Evolutionary conservation across 2,888 invertebrate species (phyloP), one percentile per base, ranked within the genome.

Genomic region (Stenolophus ochropezus): DNA sequence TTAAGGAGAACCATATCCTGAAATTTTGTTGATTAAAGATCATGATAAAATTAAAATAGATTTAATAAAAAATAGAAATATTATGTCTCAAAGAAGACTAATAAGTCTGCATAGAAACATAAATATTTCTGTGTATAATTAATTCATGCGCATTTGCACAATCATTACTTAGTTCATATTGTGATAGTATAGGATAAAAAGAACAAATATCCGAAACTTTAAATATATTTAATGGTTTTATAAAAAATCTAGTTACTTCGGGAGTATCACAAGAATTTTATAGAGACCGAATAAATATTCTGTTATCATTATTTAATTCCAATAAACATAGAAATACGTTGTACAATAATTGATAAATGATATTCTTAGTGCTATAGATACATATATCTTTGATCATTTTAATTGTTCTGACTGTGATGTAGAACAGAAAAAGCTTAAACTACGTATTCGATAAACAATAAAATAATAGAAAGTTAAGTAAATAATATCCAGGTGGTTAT

Each of bases 51-150:
- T 51, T n/a, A 51, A 51, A 51, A 51, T 51, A n/a, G 3, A 5
- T 51, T n/a, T 51, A 51, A n/a, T 51, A 51, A 5, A n/a, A n/a
- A 51, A 51, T 51, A 14, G 51, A n/a, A 51, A 51, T 51, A n/a
- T 51, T 51, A 6, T 51, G n/a, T 5, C 4, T 33, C 33, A 33
- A 33, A 51, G 14, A n/a, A 51, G 51, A 51, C 51, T 14, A 6
- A n/a, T n/a, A 51, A 2, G 11, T n/a, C 3, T 51, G 14, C 11
- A n/a, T 51, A 51, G 3, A n/a, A n/a, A 51, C n/a, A n/a, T n/a
- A 51, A n/a, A 51, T 51, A n/a, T 51, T 6, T 51, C 14, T 51
- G 14, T 51, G n/a, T 51, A 5, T n/a, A n/a, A n/a, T n/a, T 14
- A 51, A 51, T 51, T n/a, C 11, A 51, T 51, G 51, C 8, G 4